Evolutionary conservation across 2,797 vertebrate genomes (phyloP), one percentile per base, ranked within the genome.

Genomic region (Arctocebus calabarensis): DNA sequence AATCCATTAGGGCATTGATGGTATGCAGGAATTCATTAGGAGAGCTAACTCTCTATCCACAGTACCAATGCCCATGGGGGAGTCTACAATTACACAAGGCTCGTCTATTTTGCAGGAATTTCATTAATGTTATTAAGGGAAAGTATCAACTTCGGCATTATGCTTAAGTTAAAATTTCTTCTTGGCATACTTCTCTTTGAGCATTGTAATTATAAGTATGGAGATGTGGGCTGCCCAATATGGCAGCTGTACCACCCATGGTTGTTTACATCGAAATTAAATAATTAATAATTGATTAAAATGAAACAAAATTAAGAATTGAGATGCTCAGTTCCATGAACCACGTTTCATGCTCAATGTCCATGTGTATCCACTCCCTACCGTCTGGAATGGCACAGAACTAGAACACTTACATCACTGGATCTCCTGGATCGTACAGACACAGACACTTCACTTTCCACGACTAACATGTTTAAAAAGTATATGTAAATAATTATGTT

Each of bases 191-290:
- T 29, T 59, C 40, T 85, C 34, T 43, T 57, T 40, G 59, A 66
- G 43, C 48, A 32, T 5, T 48, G 12, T 34, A 23, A 64, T 59
- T 84, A 79, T 32, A 64, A 92, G 52, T 48, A 43, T 1, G 4
- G 23, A 29, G 27, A n/a, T 4, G 19, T 70, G 9, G 19, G 20
- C 45, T 32, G 6, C 75, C 40, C 74, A 4, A 45, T 27, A 17
- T 0, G 2, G 7, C 25, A 34, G 68, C 10, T 55, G 10, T 10
- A 32, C 77, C 48, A 66, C 16, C 22, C 74, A 40, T 11, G 27
- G 29, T 40, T 85, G 89, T 83, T 93, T 70, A 91, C n/a, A 48
- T 45, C 25, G 20, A 88, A 95, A 95, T 84, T 23, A 70, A 84
- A 77, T 57, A 77, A 70, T 40, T 81, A 59, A 57, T 85, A 75